Percentiles rank a stretch among this genome's conserved stretches.
These are phyloP conservation scores for Heteronetta atricapilla DNA, from an alignment of 2,113 vertebrate species.

Conservation along the genomic window DNA sequence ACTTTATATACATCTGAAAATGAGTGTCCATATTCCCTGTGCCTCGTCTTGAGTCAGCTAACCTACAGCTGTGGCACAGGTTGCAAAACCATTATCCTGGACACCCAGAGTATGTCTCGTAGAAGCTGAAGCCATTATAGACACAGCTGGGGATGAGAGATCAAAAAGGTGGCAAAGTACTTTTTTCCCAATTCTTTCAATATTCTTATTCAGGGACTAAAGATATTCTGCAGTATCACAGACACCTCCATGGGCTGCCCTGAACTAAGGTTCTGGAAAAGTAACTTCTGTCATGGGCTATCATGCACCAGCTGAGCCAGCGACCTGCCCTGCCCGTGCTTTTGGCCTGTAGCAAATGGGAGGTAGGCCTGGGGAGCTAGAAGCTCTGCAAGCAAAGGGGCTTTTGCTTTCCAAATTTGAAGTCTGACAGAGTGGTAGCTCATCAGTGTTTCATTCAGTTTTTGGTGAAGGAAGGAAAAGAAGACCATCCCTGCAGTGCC, in stretches of 20 bases:
- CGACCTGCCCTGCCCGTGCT: not conserved
- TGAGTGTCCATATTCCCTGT: not conserved
- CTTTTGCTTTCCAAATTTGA: not conserved
- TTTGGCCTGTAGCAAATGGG: not conserved
- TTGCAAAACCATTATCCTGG: not conserved
- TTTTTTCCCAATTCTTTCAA: not conserved
- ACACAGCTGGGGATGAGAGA: not conserved
- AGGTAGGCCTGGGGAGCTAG: not conserved
- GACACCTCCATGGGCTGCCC: not conserved
- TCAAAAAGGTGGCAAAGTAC: not conserved
- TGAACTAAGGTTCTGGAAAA: not conserved
- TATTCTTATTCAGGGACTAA: not conserved
- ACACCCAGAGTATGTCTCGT: not conserved
- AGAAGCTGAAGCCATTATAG: not conserved
- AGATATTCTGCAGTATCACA: not conserved
- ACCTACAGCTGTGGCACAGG: not conserved
- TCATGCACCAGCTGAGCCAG: not conserved
- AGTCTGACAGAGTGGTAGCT: not conserved
- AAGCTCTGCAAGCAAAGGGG: not conserved
- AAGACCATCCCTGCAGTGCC: not conserved
- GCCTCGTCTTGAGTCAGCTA: not conserved
- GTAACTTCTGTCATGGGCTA: not conserved
- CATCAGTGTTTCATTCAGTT: not conserved
- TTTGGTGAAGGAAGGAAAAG: not conserved
- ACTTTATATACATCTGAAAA: not conserved